Evolutionary conservation across 2,797 vertebrate genomes (phyloP).

Genomic region (Acrossocheilus fasciatus): DNA sequence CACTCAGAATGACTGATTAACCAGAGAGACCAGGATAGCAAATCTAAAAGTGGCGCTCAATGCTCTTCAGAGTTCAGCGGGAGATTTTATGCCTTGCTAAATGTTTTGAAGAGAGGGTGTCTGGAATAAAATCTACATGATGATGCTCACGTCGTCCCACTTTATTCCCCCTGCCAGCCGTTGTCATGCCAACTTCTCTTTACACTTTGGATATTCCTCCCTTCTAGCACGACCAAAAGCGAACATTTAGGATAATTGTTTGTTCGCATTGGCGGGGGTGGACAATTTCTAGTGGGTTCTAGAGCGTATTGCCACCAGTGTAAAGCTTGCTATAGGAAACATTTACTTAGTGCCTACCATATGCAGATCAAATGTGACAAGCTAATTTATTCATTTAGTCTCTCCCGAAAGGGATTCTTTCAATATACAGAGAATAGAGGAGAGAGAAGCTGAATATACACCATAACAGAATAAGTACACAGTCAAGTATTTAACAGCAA

Average conservation of each 20-base stretch:
- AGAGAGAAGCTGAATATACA: not conserved
- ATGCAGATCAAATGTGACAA: slow-evolving; percentile 39
- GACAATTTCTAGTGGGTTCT: slow-evolving; percentile 34
- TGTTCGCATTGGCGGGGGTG: slow-evolving; percentile 26
- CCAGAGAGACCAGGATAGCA: slow-evolving; percentile 31
- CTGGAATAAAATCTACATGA: slow-evolving; percentile 34
- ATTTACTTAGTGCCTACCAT: slow-evolving; percentile 25
- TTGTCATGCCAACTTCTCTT: slow-evolving; percentile 62
- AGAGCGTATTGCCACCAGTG: slow-evolving; percentile 22
- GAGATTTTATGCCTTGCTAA: slow-evolving; percentile 42
- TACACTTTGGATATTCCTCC: slow-evolving; percentile 34
- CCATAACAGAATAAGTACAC: not conserved
- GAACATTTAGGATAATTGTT: slow-evolving; percentile 52
- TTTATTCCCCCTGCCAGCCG: slow-evolving; percentile 2
- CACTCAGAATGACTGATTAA: not conserved
- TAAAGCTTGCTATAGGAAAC: slow-evolving; percentile 20
- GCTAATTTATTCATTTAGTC: slow-evolving; percentile 48
- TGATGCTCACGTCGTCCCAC: slow-evolving; percentile 29
- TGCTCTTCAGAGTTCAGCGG: slow-evolving; percentile 26
- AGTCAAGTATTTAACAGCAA: not conserved
- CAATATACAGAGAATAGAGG: not conserved
- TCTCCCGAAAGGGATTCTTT: slow-evolving; percentile 27
- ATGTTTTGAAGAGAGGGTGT: slow-evolving; percentile 31
- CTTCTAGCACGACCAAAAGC: slow-evolving; percentile 12
- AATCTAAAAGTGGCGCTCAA: slow-evolving; percentile 21